Conservation (phyloP, 2,113 vertebrate species). For the Gobiocypris rarus region DNA sequence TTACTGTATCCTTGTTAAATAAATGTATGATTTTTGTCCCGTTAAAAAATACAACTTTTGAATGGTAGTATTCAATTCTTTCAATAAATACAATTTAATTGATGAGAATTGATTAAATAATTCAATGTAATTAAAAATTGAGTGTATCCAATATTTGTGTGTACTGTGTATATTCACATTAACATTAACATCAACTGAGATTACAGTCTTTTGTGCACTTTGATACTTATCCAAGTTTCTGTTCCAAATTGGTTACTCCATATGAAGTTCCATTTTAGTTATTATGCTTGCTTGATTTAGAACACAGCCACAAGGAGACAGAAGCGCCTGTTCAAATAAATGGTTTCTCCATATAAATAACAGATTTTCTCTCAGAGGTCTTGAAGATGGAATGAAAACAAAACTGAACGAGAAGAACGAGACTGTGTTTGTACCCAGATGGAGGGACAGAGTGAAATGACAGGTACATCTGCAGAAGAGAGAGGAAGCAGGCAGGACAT, state of each 20-base stretch:
- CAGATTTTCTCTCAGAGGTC: slow-evolving; percentile 11
- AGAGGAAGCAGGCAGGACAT: slow-evolving; percentile 49
- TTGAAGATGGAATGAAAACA: slow-evolving; percentile 22
- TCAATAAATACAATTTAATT: not conserved
- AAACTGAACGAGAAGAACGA: not conserved
- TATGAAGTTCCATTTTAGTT: not conserved
- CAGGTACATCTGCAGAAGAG: slow-evolving; percentile 51
- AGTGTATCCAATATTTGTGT: no score
- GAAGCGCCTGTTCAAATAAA: slow-evolving; percentile 6
- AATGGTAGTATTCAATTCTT: not conserved
- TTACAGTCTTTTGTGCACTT: not conserved
- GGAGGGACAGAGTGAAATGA: slow-evolving; percentile 47
- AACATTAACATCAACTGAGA: not conserved
- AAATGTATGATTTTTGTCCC: not conserved
- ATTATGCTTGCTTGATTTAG: not conserved
- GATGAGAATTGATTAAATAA: not conserved
- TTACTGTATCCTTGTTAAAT: not conserved
- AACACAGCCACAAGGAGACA: not conserved
- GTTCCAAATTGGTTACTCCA: not conserved
- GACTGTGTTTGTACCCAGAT: slow-evolving; percentile 39
- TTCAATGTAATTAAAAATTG: not conserved
- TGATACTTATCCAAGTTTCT: not conserved
- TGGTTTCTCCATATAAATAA: slow-evolving; percentile 18
- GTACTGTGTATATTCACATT: no score
- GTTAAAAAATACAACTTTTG: not conserved